phyloP scores from a whole-genome alignment of 2,113 vertebrate species.

The Arothron firmamentum region DNA sequence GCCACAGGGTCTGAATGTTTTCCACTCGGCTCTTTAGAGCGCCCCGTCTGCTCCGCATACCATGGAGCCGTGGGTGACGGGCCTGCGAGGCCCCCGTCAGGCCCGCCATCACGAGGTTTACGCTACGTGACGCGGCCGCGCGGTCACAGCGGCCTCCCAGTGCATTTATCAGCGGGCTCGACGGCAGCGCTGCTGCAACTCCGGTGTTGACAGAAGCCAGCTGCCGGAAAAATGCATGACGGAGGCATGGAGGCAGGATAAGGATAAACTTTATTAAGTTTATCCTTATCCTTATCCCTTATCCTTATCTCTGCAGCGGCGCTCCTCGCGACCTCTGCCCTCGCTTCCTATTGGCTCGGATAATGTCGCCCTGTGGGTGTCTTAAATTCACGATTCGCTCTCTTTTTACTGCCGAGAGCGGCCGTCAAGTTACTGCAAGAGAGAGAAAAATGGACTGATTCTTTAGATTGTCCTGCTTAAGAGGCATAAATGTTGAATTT shows the following conservation, averaged over 20 bases:
- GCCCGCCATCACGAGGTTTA: slow-evolving; percentile 22
- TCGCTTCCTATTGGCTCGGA: slow-evolving; percentile 15
- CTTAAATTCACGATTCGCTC: too few species aligned
- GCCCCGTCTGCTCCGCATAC: slow-evolving; percentile 1
- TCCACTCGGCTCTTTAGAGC: not conserved
- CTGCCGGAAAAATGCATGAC: slow-evolving; percentile 34
- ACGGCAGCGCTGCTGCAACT: slow-evolving; percentile 21
- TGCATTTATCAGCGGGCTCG: slow-evolving; percentile 17
- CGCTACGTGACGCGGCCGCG: slow-evolving; percentile 17
- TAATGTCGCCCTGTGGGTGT: not conserved
- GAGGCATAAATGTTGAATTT: too few species aligned
- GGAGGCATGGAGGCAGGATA: too few species aligned
- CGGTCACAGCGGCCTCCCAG: slow-evolving; percentile 1
- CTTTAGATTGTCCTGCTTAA: too few species aligned
- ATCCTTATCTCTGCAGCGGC: slow-evolving; percentile 5
- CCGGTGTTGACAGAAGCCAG: slow-evolving; percentile 33
- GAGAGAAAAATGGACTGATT: too few species aligned
- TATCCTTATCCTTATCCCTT: too few species aligned
- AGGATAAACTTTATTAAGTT: too few species aligned
- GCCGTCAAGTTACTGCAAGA: too few species aligned
- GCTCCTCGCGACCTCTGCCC: slow-evolving; percentile 10
- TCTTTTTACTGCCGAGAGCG: not conserved
- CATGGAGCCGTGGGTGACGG: not conserved
- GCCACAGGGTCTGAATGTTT: slow-evolving; percentile 5
- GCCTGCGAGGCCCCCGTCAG: slow-evolving; percentile 4